phyloP scores from a whole-genome alignment of 2,797 vertebrate genomes.

The Myotis vivesi region DNA sequence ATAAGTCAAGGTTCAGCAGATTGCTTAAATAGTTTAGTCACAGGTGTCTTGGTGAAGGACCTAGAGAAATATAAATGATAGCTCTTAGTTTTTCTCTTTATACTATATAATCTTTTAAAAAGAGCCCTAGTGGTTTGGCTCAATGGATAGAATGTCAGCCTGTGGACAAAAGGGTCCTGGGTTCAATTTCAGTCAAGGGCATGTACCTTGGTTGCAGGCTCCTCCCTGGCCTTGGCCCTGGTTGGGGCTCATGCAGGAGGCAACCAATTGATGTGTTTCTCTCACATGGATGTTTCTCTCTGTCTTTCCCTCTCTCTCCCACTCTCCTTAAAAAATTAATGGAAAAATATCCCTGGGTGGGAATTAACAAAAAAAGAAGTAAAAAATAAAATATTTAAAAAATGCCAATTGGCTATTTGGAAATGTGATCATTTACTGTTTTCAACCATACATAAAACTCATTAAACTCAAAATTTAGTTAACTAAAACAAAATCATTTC shows the following conservation, averaged over 20 bases:
- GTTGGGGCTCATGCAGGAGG: no score
- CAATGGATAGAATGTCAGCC: no score
- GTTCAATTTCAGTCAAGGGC: no score
- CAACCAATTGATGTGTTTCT: no score
- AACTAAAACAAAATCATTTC: constrained; percentile 30
- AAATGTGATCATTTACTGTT: background rate
- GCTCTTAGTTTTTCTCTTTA: background rate
- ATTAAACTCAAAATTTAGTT: background rate
- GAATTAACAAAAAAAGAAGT: no score
- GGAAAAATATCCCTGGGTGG: no score
- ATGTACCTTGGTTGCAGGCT: no score
- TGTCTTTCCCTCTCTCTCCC: no score
- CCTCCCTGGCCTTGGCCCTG: no score
- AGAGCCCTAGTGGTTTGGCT: background rate
- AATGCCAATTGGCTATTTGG: background rate
- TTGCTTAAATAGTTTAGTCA: constrained; percentile 48
- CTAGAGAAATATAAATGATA: constrained; percentile 5
- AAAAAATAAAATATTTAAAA: background rate
- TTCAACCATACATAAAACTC: background rate
- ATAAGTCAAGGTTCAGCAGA: constrained; percentile 53
- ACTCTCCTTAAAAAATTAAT: no score
- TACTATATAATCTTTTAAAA: background rate
- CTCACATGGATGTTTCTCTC: no score
- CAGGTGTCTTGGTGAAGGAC: constrained; percentile 1
- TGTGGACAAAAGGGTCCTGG: no score